Conservation (phyloP, 1,140 invertebrate species). For the Zelostemma sp. region DNA sequence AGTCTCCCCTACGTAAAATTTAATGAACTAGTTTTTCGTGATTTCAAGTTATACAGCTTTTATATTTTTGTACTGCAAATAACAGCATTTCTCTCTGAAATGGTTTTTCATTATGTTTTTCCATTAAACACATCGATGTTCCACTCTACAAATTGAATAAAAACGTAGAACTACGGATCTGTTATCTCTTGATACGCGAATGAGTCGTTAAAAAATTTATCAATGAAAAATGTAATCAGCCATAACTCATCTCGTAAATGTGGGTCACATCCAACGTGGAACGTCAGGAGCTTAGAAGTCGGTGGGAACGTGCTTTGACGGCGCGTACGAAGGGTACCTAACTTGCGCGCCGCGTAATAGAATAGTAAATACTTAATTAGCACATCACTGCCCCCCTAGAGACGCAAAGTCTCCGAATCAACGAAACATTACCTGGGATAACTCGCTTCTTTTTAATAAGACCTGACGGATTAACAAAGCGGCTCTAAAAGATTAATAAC, state of each 20-base stretch:
- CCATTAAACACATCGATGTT: no score
- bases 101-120: no score
- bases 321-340: slow-evolving; percentile 11
- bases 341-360: slow-evolving; percentile 33
- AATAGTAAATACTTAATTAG: slow-evolving; percentile 44
- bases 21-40: no score
- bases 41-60: no score
- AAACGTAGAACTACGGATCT: no score
- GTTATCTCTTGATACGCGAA: no score
- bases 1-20: no score
- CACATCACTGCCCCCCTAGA: slow-evolving; percentile 40
- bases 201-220: no score
- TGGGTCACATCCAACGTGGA: slow-evolving; percentile 38
- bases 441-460: slow-evolving; percentile 27
- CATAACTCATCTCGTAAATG: slow-evolving; percentile 8
- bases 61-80: no score
- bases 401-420: slow-evolving; percentile 33
- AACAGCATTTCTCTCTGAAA: no score
- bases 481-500: neutral
- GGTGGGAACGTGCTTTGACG: slow-evolving; percentile 18
- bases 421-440: slow-evolving; percentile 26
- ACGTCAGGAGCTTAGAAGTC: slow-evolving; percentile 34
- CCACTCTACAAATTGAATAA: no score
- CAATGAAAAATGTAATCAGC: no score
- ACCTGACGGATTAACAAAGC: slow-evolving; percentile 21